These are phyloP conservation scores for Geophilus truncorum DNA, from an alignment of 2,888 invertebrate species.

Conservation along the genomic window DNA sequence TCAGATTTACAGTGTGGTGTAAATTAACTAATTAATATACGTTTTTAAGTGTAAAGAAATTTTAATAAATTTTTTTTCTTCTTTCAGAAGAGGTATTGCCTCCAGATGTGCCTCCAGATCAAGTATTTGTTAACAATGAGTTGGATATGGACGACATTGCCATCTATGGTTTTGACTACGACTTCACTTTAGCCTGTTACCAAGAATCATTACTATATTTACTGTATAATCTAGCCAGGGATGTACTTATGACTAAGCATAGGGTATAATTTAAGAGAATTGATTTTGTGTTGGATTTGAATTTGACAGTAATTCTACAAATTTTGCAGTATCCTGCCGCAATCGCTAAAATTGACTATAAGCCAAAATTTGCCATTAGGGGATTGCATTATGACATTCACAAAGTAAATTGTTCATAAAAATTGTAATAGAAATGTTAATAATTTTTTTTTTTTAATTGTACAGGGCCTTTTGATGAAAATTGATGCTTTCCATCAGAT, in stretches of 20 bases:
- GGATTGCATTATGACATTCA: slow-evolving; percentile 98
- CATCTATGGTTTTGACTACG: slow-evolving; percentile 97
- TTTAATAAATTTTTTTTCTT: not conserved
- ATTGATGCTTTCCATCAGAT: slow-evolving; percentile 95
- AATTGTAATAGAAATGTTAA: not conserved
- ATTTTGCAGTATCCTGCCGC: slow-evolving; percentile 92
- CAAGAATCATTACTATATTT: slow-evolving; percentile 81
- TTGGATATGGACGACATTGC: slow-evolving; percentile 82
- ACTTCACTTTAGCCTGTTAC: slow-evolving; percentile 94
- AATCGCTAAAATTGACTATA: slow-evolving; percentile 71
- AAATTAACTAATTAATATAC: not conserved
- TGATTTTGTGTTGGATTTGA: not conserved
- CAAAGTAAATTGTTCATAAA: slow-evolving; percentile 53
- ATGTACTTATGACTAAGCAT: slow-evolving; percentile 76
- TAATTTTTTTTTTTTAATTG: too few species aligned
- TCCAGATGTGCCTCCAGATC: slow-evolving; percentile 75
- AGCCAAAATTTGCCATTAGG: slow-evolving; percentile 89
- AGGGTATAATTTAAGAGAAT: slow-evolving; percentile 59
- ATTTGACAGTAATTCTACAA: too few species aligned
- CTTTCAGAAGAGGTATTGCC: slow-evolving; percentile 55
- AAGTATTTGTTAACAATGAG: slow-evolving; percentile 96
- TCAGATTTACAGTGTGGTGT: not conserved
- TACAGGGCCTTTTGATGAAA: slow-evolving; percentile 82
- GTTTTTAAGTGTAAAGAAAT: not conserved
- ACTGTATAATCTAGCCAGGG: slow-evolving; percentile 82